phyloP scores from a whole-genome alignment of 1,140 invertebrate genomes.

The Bursaphelenchus mucronatus region DNA sequence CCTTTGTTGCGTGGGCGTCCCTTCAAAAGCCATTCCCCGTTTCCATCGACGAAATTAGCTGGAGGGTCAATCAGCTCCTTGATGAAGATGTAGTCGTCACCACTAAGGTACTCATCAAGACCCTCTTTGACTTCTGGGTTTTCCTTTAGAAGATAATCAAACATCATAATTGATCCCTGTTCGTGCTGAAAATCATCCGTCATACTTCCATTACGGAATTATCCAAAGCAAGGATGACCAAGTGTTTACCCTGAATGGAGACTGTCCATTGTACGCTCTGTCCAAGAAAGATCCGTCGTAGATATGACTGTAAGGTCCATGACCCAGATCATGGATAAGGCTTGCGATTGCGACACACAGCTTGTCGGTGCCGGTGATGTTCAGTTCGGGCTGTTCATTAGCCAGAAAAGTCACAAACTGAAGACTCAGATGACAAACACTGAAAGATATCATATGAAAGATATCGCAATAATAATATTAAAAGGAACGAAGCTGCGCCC shows the following conservation, averaged over 20 bases:
- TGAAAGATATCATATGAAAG: too few species aligned
- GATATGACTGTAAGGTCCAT: slow-evolving; percentile 69
- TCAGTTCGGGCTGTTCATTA: slow-evolving; percentile 61
- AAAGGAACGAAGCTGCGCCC: slow-evolving; percentile 23
- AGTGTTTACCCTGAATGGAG: neutral
- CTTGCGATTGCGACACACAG: slow-evolving; percentile 68
- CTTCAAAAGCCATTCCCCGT: slow-evolving; percentile 32
- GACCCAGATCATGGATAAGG: slow-evolving; percentile 68
- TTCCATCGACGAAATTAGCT: slow-evolving; percentile 23
- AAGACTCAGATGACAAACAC: slow-evolving; percentile 29
- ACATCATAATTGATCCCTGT: slow-evolving; percentile 23
- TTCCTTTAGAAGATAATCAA: slow-evolving; percentile 22
- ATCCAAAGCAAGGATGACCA: neutral
- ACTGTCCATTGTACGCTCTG: slow-evolving; percentile 30
- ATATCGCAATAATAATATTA: slow-evolving; percentile 23
- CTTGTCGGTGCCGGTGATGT: slow-evolving; percentile 63
- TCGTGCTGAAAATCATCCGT: slow-evolving; percentile 32
- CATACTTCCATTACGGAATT: neutral
- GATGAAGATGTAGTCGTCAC: slow-evolving; percentile 33
- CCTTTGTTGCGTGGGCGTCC: slow-evolving; percentile 31
- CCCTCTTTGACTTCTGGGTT: slow-evolving; percentile 31
- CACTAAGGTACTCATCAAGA: slow-evolving; percentile 28
- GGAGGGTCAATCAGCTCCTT: slow-evolving; percentile 37
- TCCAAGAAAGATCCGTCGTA: slow-evolving; percentile 65
- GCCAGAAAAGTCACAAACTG: slow-evolving; percentile 11